Percentiles rank a stretch among this genome's conserved stretches.
These are phyloP conservation scores for Ochotona curzoniae DNA, from an alignment of 2,113 vertebrate species.

Conservation along the genomic window DNA sequence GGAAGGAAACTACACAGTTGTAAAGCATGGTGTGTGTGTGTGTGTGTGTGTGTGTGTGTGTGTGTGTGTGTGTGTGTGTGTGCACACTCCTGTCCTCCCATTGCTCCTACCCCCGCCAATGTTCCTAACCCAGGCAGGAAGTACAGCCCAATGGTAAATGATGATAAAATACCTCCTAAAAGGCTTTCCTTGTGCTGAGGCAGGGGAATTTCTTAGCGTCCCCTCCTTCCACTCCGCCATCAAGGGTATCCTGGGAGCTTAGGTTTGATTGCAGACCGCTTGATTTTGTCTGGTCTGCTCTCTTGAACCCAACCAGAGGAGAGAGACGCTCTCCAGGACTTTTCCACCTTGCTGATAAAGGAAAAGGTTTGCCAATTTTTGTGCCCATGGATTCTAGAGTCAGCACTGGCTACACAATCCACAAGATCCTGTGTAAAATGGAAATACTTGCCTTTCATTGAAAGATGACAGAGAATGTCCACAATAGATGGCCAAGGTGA, in stretches of 20 bases:
- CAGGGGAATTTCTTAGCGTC: not conserved
- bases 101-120: not conserved
- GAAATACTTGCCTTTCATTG: not conserved
- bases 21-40: not conserved
- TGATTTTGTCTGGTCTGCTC: not conserved
- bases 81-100: not conserved
- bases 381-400: not conserved
- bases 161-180: not conserved
- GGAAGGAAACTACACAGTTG: not conserved
- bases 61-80: not conserved
- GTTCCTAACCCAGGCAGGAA: not conserved
- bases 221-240: too few relatives aligned
- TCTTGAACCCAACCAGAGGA: not conserved
- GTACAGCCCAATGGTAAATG: not conserved
- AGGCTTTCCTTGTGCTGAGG: not conserved
- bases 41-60: too few relatives aligned
- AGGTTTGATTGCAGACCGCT: not conserved
- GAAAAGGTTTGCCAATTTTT: not conserved
- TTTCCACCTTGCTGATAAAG: not conserved
- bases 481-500: fast-evolving
- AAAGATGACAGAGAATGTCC: not conserved
- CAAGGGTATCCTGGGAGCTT: not conserved
- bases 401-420: not conserved
- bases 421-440: not conserved
- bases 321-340: not conserved